Evolutionary conservation across 2,113 vertebrate species (phyloP), one percentile per base, ranked within the genome.

Genomic region (Brachionichthys hirsutus): DNA sequence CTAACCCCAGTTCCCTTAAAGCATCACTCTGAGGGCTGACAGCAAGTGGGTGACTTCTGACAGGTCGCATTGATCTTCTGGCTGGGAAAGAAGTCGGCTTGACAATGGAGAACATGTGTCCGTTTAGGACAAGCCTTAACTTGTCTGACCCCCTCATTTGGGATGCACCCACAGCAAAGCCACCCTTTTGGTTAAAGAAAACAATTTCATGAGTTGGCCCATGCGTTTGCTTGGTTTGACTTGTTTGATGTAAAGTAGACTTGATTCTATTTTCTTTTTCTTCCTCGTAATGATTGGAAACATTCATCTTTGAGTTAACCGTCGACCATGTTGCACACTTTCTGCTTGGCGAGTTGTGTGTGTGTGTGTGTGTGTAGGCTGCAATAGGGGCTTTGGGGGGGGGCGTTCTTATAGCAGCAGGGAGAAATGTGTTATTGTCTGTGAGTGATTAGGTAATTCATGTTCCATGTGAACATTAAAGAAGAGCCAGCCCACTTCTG

Each of bases 41-140:
- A 89, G 85, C 69, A 63, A 87, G 89, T 89, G 87, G 89, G 88
- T 82, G 85, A 87, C 80, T 82, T 69, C 73, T 88, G 90, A 88
- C 89, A 85, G 88, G 77, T 85, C 65, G 44, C 82, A 87, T 86
- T 89, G 87, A 89, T 83, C 82, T 78, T 60, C 74, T 74, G 81
- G 89, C 83, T 87, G 85, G 79, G 82, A 84, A 81, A 88, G 79
- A 81, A 84, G 83, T 77, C 42, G 12, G 77, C 70, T 65, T 83
- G 75, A 91, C 88, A 91, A 91, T 85, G 61, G 82, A 80, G 81
- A 90, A 90, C 91, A 87, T 85, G 82, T 89, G 87, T 89, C 87
- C 65, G 16, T 77, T 75, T 70, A 72, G 87, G 85, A 82, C 90
- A 91, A 82, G 91, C 77, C 84, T 72, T 67, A 79, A 89, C 91